phyloP scores from a whole-genome alignment of 2,888 invertebrate species.

The Pseudococcus longispinus region DNA sequence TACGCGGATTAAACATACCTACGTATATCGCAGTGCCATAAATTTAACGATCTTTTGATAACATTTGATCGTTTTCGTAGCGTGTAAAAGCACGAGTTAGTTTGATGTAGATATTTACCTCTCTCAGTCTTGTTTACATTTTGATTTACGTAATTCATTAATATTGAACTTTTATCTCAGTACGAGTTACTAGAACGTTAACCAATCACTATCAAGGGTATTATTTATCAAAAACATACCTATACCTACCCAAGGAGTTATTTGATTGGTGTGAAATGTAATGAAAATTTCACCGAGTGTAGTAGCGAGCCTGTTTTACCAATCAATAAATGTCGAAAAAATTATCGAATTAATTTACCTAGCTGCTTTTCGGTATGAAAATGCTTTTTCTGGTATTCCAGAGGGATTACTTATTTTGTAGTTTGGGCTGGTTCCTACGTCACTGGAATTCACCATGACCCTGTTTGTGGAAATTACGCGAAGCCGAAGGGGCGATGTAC shows the following conservation, averaged over 20 bases:
- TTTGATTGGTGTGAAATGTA: neutral
- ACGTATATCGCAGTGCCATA: neutral
- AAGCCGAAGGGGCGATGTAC: neutral
- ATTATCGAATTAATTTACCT: neutral
- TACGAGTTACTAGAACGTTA: neutral
- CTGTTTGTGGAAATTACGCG: neutral
- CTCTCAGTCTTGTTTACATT: constrained; percentile 15
- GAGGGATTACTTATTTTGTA: neutral
- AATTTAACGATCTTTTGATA: constrained; percentile 19
- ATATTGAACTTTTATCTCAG: constrained; percentile 26
- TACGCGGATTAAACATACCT: constrained; percentile 5
- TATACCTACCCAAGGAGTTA: neutral
- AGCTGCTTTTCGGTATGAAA: neutral
- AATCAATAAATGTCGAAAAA: constrained; percentile 35
- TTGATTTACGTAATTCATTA: constrained; percentile 24
- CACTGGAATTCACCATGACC: neutral
- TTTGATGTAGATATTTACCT: neutral
- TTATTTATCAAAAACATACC: neutral
- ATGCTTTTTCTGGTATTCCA: neutral
- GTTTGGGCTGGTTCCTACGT: neutral
- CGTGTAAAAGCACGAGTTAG: neutral
- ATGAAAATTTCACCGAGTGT: neutral
- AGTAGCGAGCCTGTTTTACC: neutral
- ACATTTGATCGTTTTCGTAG: neutral
- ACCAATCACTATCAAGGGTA: neutral